Evolutionary conservation across 2,888 invertebrate genomes (phyloP), one percentile per base, ranked within the genome.

Genomic region (Drosophila gaucha): DNA sequence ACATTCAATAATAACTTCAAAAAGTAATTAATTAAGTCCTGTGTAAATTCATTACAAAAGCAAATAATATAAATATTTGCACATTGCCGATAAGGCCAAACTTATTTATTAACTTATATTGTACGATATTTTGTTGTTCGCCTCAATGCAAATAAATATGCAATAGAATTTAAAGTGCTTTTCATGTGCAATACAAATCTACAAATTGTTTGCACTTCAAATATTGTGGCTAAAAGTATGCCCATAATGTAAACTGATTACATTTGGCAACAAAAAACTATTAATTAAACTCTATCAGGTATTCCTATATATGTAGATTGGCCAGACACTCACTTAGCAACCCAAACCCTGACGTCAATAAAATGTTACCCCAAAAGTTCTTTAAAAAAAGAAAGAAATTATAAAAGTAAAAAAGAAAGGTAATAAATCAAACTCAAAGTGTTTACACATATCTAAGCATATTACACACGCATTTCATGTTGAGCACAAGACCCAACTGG

Each of bases 391-490:
- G 49, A 52, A 57, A 31, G 33, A 66, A 63, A 51, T 36, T 52
- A 50, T 36, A 30, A 49, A 33, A 26, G 55, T n/a, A 8, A 46
- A 8, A 39, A 47, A 46, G 16, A 59, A 62, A 57, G 62, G 43
- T 47, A 58, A 72, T 68, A 72, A 77, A 75, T 78, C 75, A 64
- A 65, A 71, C 39, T 55, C 38, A 65, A 71, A 70, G 58, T 54
- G 33, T 33, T 55, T 43, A 31, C 33, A 49, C 33, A 36, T 35
- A 57, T 28, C 28, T 26, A 39, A 22, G n/a, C 9, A 38, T 36
- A 39, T 36, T 33, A 52, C 36, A 43, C 41, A 60, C 38, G 64
- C 51, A 62, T 64, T 8, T 38, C 9, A 22, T 64, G 55, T 24
- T 26, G 22, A 26, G 59, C 69, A 41, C 50, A 70, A 46, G 55